Evolutionary conservation across 2,888 invertebrate genomes (phyloP).

Genomic region (Epicampocera succincta): DNA sequence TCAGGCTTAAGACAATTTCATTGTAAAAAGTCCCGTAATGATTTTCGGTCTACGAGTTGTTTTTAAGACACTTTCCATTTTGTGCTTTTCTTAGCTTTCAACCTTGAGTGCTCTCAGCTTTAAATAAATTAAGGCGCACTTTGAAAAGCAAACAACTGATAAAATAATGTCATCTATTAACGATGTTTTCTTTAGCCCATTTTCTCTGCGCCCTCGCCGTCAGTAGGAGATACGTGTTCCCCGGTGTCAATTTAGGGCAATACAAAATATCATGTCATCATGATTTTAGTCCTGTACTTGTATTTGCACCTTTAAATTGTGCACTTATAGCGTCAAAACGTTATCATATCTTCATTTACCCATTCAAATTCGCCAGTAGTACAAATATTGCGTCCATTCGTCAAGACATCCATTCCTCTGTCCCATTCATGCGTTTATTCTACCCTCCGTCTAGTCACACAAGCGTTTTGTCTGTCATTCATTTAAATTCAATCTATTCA

Average conservation of each 20-base stretch:
- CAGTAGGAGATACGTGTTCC: background rate
- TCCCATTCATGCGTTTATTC: slow-evolving; percentile 19
- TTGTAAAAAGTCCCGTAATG: no score
- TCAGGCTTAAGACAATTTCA: background rate
- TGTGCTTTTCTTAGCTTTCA: background rate
- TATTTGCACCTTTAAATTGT: slow-evolving; percentile 36
- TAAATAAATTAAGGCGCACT: slow-evolving; percentile 50
- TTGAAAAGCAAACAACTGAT: slow-evolving; percentile 25
- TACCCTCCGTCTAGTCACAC: slow-evolving; percentile 24
- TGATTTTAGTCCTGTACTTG: background rate
- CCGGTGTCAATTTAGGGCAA: slow-evolving; percentile 18
- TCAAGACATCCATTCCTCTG: background rate
- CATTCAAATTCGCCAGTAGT: slow-evolving; percentile 2
- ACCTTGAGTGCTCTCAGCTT: slow-evolving; percentile 10
- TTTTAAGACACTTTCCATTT: slow-evolving; percentile 3
- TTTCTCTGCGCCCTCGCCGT: background rate
- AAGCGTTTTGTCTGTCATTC: slow-evolving; percentile 41
- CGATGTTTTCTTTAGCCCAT: slow-evolving; percentile 29
- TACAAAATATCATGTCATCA: slow-evolving; percentile 26
- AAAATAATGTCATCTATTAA: slow-evolving; percentile 40
- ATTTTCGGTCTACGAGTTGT: background rate
- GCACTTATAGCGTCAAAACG: slow-evolving; percentile 44
- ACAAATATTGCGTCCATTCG: slow-evolving; percentile 11
- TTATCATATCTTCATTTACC: slow-evolving; percentile 49
- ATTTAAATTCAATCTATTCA: slow-evolving; percentile 32